Conservation (phyloP, 2,797 vertebrate species). For the Macropodus opercularis region DNA sequence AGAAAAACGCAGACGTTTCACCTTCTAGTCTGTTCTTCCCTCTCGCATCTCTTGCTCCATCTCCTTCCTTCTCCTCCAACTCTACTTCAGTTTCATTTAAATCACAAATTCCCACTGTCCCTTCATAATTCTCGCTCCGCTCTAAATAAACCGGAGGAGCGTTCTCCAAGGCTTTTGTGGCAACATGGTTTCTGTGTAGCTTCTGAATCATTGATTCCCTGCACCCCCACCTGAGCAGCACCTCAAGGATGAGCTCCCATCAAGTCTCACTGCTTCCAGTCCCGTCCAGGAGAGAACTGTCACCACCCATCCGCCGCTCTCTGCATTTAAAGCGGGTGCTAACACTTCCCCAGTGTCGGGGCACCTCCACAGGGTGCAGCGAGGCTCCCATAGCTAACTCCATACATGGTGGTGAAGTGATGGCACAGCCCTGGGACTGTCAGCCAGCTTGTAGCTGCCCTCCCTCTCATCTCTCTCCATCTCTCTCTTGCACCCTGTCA, state of each 20-base stretch:
- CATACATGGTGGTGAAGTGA: conserved; percentile 67
- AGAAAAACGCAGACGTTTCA: too few relatives aligned
- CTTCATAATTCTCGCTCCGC: neutral
- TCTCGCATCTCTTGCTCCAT: neutral
- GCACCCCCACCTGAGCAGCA: conserved; percentile 36
- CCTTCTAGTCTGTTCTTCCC: neutral
- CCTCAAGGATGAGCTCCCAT: conserved; percentile 53
- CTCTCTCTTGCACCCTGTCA: conserved; percentile 62
- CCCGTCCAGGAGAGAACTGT: conserved; percentile 70
- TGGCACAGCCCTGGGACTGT: conserved; percentile 52
- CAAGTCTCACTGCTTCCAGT: conserved; percentile 48
- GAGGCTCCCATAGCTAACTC: conserved; percentile 23
- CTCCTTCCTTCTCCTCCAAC: neutral
- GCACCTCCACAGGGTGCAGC: conserved; percentile 36
- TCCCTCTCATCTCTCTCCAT: conserved; percentile 52
- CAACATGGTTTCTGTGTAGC: conserved; percentile 31
- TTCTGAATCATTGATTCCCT: conserved; percentile 1
- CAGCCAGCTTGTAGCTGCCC: conserved; percentile 59
- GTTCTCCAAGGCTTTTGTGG: conserved; percentile 46
- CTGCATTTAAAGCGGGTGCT: conserved; percentile 70
- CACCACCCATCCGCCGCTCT: conserved; percentile 65
- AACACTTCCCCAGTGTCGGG: conserved; percentile 55
- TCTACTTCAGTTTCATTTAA: neutral
- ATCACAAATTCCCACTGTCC: conserved; percentile 4
- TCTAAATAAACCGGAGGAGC: conserved; percentile 12